Evolutionary conservation across 2,113 vertebrate genomes (phyloP).

Genomic region (Chamaea fasciata): DNA sequence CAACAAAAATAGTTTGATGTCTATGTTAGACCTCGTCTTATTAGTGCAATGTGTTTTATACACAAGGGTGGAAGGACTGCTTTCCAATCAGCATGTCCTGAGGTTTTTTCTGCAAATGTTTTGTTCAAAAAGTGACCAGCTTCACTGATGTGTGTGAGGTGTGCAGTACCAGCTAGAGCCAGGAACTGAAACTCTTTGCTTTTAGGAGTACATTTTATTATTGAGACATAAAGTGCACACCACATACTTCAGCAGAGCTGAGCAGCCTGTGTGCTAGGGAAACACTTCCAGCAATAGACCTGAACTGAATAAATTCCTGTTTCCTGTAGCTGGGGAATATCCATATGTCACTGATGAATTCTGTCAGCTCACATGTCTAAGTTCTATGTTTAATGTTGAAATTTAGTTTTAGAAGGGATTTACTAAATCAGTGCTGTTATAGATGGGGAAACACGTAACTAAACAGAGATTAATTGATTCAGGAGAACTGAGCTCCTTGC

Average conservation of each 20-base stretch:
- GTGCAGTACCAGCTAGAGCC: neutral
- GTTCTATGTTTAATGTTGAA: neutral
- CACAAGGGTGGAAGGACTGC: neutral
- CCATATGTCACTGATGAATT: neutral
- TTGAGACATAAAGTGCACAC: accelerated
- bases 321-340: neutral
- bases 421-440: neutral
- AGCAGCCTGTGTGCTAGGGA: neutral
- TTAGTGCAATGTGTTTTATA: neutral
- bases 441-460: neutral
- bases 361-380: neutral
- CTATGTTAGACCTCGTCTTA: neutral
- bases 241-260: neutral
- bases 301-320: neutral
- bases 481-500: neutral
- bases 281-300: neutral
- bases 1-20: neutral
- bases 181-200: neutral
- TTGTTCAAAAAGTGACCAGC: accelerated
- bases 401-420: constrained; percentile 26
- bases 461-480: constrained; percentile 5
- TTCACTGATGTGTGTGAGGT: neutral
- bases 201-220: neutral
- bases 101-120: neutral
- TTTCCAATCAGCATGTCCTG: neutral